Conservation (phyloP, 2,797 vertebrate genomes). For the Mormyrops boulengeri region DNA sequence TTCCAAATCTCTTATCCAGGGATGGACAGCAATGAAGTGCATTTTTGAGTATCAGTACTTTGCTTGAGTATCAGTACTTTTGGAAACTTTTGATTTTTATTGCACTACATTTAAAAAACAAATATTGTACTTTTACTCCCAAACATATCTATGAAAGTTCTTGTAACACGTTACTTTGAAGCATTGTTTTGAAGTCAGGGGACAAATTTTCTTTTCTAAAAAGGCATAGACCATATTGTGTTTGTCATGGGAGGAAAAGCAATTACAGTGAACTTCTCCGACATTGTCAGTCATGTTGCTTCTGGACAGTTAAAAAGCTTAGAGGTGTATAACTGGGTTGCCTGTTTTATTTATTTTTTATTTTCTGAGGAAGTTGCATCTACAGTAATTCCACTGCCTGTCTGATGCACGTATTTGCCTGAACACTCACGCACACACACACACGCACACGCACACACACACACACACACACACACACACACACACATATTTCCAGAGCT, state of each 20-base stretch:
- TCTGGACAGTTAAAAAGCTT: background rate
- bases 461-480: background rate
- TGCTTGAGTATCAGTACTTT: background rate
- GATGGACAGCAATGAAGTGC: background rate
- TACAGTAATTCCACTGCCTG: background rate
- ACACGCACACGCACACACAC: background rate
- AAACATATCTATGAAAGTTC: background rate
- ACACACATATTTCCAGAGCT: background rate
- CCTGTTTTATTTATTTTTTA: background rate
- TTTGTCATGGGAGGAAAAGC: background rate
- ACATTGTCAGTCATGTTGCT: background rate
- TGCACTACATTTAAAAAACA: background rate
- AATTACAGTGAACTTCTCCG: background rate
- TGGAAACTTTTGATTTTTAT: background rate
- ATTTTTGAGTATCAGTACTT: background rate
- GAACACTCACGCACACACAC: too few species aligned
- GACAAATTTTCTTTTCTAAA: background rate
- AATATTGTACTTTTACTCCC: background rate
- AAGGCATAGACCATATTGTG: background rate
- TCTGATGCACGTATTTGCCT: background rate
- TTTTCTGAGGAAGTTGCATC: background rate
- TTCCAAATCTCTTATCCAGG: background rate
- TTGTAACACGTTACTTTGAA: background rate
- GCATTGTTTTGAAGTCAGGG: background rate
- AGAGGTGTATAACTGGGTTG: background rate